These are phyloP conservation scores for Oncorhynchus nerka DNA, from an alignment of 2,113 vertebrate genomes.

Conservation along the genomic window DNA sequence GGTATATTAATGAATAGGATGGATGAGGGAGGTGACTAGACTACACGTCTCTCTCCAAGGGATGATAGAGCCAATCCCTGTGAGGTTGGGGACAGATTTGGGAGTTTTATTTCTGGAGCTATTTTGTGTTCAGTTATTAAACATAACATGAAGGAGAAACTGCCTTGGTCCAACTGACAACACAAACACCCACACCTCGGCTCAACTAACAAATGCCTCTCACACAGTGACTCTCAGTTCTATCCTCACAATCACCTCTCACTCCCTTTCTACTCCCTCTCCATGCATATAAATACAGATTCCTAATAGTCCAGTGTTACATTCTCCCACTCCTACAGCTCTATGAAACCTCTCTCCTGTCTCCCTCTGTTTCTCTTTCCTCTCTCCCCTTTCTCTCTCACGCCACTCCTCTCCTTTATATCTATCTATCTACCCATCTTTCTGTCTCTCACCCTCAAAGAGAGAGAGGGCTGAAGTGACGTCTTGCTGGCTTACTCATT, in stretches of 20 bases:
- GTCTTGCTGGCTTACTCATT: constrained; percentile 59
- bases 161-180: background rate
- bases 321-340: constrained; percentile 55
- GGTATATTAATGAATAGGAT: too few relatives aligned
- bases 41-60: too few relatives aligned
- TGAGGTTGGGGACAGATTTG: too few relatives aligned
- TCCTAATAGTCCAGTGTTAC: constrained; percentile 51
- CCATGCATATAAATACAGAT: constrained; percentile 59
- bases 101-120: too few relatives aligned
- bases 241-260: constrained; percentile 24
- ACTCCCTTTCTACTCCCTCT: constrained; percentile 32
- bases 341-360: constrained; percentile 14
- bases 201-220: background rate
- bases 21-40: too few relatives aligned
- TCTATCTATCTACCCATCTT: background rate
- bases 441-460: constrained; percentile 22
- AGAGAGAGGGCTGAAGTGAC: constrained; percentile 57
- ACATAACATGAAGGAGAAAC: constrained; percentile 2
- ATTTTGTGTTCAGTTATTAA: background rate
- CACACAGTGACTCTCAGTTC: constrained; percentile 15
- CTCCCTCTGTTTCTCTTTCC: background rate
- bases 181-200: background rate
- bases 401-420: background rate
- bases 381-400: constrained; percentile 2
- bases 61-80: too few relatives aligned